Conservation (phyloP, 2,113 vertebrate species). For the Ursus arctos region DNA sequence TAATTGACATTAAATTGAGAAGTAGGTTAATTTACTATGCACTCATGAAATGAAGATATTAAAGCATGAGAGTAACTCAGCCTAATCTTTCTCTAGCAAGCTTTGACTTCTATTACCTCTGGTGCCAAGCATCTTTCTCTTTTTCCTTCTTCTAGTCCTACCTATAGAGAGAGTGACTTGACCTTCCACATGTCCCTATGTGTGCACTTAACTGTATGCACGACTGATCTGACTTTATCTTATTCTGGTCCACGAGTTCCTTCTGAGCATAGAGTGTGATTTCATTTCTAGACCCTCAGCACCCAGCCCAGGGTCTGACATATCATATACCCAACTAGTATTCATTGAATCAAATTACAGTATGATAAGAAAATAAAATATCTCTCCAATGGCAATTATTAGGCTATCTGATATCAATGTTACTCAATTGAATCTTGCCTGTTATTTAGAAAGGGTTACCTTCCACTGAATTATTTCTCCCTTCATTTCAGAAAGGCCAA, state of each 20-base stretch:
- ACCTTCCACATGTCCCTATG: not conserved
- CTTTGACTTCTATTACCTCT: not conserved
- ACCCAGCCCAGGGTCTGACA: not conserved
- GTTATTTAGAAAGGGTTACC: not conserved
- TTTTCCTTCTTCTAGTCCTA: not conserved
- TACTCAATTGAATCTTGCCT: not conserved
- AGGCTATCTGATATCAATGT: not conserved
- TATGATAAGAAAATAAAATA: not conserved
- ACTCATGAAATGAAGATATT: not conserved
- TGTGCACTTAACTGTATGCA: not conserved
- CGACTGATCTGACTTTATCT: not conserved
- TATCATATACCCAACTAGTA: not conserved
- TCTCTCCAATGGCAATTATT: not conserved
- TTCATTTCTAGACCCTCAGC: not conserved
- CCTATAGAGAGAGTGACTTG: not conserved
- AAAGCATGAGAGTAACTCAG: not conserved
- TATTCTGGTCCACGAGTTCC: not conserved
- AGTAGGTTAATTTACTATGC: not conserved
- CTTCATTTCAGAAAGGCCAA: not conserved
- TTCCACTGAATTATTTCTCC: not conserved
- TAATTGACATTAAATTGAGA: not conserved
- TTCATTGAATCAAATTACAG: not conserved
- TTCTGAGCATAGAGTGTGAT: not conserved
- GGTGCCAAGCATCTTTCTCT: not conserved
- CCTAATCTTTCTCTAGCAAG: not conserved